Conservation (phyloP, 2,797 vertebrate species). For the Triplophysa yarkandensis region DNA sequence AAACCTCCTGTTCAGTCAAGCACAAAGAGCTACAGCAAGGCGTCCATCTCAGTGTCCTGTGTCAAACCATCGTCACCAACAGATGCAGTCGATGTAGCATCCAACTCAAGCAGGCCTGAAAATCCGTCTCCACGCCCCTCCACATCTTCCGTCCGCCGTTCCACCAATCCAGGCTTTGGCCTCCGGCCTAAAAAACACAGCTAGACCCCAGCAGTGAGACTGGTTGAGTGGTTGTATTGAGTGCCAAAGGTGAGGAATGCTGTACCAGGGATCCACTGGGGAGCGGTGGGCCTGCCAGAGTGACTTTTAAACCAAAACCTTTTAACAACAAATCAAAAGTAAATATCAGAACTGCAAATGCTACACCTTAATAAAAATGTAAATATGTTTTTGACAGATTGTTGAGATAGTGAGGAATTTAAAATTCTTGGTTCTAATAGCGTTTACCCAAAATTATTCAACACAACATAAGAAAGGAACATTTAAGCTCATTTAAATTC, state of each 20-base stretch:
- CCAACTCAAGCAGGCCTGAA: slow-evolving; percentile 59
- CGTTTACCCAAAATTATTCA: not conserved
- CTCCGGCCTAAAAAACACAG: slow-evolving; percentile 67
- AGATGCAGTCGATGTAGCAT: slow-evolving; percentile 25
- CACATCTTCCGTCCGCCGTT: slow-evolving; percentile 59
- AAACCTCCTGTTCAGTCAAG: slow-evolving; percentile 61
- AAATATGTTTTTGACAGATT: slow-evolving; percentile 11
- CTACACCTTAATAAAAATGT: slow-evolving; percentile 1
- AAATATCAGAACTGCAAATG: slow-evolving; percentile 6
- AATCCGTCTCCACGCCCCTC: slow-evolving; percentile 19
- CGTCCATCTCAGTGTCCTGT: slow-evolving; percentile 26
- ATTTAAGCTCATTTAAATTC: too few relatives aligned
- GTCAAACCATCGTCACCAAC: slow-evolving; percentile 52
- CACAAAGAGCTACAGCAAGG: slow-evolving; percentile 60
- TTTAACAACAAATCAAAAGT: slow-evolving; percentile 1
- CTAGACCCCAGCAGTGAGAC: slow-evolving; percentile 46
- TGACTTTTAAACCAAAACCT: slow-evolving; percentile 25
- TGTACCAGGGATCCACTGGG: slow-evolving; percentile 42
- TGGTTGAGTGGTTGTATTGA: not conserved
- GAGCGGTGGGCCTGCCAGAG: slow-evolving; percentile 42
- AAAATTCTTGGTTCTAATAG: not conserved
- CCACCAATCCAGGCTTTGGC: slow-evolving; percentile 56
- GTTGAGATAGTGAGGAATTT: not conserved
- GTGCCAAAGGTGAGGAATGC: slow-evolving; percentile 68
- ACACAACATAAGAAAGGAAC: too few relatives aligned